These are phyloP conservation scores for Gallinago undulata DNA, from an alignment of 2,113 vertebrate species.

Conservation along the genomic window DNA sequence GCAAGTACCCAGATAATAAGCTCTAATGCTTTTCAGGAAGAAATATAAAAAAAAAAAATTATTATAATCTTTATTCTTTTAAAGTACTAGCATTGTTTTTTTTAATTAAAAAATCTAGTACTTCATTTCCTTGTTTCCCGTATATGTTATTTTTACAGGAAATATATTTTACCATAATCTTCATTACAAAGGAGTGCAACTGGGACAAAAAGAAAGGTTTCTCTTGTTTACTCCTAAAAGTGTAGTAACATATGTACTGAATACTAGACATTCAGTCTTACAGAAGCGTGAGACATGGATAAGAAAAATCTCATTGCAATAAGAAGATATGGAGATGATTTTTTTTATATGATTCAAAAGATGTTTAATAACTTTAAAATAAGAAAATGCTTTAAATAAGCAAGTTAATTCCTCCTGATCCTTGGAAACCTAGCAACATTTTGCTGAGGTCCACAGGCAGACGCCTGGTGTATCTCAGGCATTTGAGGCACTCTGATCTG, in stretches of 20 bases:
- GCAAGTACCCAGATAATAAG: background rate
- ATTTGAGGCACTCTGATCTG: background rate
- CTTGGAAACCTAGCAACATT: background rate
- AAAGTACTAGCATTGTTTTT: background rate
- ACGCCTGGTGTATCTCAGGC: constrained; percentile 6
- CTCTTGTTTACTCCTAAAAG: background rate
- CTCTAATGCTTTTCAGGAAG: rapidly evolving
- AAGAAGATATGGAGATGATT: background rate
- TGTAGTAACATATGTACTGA: background rate
- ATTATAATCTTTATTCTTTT: background rate
- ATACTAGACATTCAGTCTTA: background rate
- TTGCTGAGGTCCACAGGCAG: background rate
- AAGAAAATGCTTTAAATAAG: background rate
- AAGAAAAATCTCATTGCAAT: background rate
- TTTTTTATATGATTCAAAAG: background rate
- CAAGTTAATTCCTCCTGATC: constrained; percentile 41
- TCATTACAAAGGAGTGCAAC: background rate
- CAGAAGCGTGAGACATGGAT: background rate
- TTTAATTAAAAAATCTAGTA: background rate
- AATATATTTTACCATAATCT: background rate
- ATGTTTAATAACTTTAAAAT: background rate
- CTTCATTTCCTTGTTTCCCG: background rate
- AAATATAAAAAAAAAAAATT: background rate
- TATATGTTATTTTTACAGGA: background rate
- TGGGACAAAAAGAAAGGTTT: background rate